These are phyloP conservation scores for Vombatus ursinus DNA, from an alignment of 2,113 vertebrate genomes.

Conservation along the genomic window DNA sequence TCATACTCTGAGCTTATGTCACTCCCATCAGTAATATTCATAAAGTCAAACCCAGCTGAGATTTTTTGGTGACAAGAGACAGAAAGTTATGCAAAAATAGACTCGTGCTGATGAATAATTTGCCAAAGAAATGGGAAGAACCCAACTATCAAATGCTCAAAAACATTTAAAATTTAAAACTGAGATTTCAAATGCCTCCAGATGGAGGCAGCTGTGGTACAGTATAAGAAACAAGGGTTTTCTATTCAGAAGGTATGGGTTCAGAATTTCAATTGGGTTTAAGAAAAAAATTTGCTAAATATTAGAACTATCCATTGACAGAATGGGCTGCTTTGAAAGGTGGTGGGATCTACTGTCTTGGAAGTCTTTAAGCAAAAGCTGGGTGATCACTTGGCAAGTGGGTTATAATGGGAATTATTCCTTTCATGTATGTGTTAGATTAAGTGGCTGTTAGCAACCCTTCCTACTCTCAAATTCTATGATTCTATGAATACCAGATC, in stretches of 20 bases:
- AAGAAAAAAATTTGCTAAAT: neutral
- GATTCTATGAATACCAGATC: neutral
- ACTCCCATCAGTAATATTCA: neutral
- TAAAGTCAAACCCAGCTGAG: slow-evolving; percentile 16
- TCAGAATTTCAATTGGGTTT: neutral
- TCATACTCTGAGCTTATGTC: neutral
- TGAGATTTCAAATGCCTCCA: neutral
- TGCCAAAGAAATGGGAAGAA: slow-evolving; percentile 9
- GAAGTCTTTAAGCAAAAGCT: neutral
- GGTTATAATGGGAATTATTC: neutral
- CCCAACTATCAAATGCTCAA: neutral
- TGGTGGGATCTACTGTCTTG: neutral
- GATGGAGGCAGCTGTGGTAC: neutral
- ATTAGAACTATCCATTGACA: neutral
- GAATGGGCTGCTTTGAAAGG: neutral
- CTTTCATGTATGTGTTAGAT: neutral
- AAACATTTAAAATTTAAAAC: slow-evolving; percentile 20
- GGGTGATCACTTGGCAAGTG: neutral
- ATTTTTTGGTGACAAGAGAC: neutral
- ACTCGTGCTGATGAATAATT: neutral
- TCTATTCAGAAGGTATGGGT: neutral
- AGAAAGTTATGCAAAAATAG: neutral
- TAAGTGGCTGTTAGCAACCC: neutral
- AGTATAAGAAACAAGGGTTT: neutral
- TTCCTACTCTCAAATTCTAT: neutral